Evolutionary conservation across 2,888 invertebrate species (phyloP), one percentile per base, ranked within the genome.

Genomic region (Deilephila elpenor): DNA sequence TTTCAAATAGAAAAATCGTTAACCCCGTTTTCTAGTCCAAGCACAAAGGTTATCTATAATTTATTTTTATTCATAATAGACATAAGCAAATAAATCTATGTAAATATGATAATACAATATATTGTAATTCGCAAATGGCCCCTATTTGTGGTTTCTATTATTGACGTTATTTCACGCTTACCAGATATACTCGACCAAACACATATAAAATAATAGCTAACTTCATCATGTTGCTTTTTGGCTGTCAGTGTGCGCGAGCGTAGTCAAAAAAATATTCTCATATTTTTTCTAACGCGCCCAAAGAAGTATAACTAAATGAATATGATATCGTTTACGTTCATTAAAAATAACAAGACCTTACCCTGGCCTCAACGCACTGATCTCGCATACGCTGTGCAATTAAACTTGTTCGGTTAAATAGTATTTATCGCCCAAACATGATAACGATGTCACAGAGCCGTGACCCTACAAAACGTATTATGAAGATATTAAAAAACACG

Each of bases 401-500:
- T 25, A 29, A 61, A 56, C 56, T 56, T 17, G 44, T 67, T 25
- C 17, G 51, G 25, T 51, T 67, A 44, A 59, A 59, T 59, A 72
- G 11, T 60, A 25, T 56, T 61, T 53, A 20, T 71, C 62, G 19
- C 56, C 64, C 59, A 51, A 59, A 59, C 32, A 37, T 56, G 67
- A 67, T 67, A 67, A 67, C 7, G 25, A 25, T 59, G 71, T 71
- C 60, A 71, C 59, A 60, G 60, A 71, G 44, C 59, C 60, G 70
- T 71, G 53, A 71, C 59, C 59, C 70, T 29, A 25, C 34, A 44
- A 51, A 29, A 20, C 62, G 25, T 17, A 70, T 37, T 70, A 25
- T 29, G 25, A 25, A 25, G 25, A 71, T 60, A 44, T n/a, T 59
- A 60, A 59, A 71, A 71, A 59, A 71, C 59, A 44, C 25, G 29